These are phyloP conservation scores for Toxonevra muliebris DNA, from an alignment of 2,888 invertebrate species.

Conservation along the genomic window DNA sequence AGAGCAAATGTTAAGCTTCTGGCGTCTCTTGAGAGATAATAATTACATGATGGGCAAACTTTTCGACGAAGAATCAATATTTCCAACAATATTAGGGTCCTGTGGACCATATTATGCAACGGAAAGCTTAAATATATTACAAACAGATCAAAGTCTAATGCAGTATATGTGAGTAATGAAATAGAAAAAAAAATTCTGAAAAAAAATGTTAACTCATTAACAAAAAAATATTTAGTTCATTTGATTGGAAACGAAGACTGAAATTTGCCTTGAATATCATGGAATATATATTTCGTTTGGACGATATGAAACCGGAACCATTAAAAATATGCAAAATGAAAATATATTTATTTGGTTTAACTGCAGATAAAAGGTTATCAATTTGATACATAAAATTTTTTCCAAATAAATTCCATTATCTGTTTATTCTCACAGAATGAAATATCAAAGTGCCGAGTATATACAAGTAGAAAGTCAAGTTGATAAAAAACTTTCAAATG, in stretches of 20 bases:
- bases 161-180: slow-evolving; percentile 57
- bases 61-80: slow-evolving; percentile 61
- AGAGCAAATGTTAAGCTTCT: slow-evolving; percentile 61
- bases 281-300: slow-evolving; percentile 60
- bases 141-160: slow-evolving; percentile 54
- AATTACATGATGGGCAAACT: slow-evolving; percentile 64
- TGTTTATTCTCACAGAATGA: slow-evolving; percentile 46
- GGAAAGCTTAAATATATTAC: slow-evolving; percentile 56
- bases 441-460: slow-evolving; percentile 60
- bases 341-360: slow-evolving; percentile 58
- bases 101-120: slow-evolving; percentile 63
- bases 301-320: slow-evolving; percentile 62
- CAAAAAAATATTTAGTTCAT: slow-evolving; percentile 45
- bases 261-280: slow-evolving; percentile 60
- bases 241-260: slow-evolving; percentile 58
- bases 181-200: neutral
- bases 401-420: neutral
- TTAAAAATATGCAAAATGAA: slow-evolving; percentile 61
- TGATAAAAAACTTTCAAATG: slow-evolving; percentile 58
- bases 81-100: slow-evolving; percentile 60
- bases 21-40: slow-evolving; percentile 62
- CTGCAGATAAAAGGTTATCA: slow-evolving; percentile 53
- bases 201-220: neutral
- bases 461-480: slow-evolving; percentile 58
- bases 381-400: neutral